Conservation (phyloP, 1,140 invertebrate genomes). For the Ditylenchus dipsaci region DNA sequence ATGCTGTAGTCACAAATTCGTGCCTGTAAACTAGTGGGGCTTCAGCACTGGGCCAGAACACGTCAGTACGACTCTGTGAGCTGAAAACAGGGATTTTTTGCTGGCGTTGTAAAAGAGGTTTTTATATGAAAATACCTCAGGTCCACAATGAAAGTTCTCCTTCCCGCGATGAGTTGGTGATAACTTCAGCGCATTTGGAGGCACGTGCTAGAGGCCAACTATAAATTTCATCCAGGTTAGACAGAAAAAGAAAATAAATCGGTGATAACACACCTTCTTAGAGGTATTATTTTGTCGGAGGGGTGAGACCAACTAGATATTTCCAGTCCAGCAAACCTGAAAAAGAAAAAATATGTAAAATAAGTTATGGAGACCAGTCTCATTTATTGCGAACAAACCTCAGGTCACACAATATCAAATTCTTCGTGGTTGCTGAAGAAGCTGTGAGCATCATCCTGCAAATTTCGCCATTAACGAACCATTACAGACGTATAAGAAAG, state of each 20-base stretch:
- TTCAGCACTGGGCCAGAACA: conserved; percentile 36
- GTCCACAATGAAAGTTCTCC: conserved; percentile 39
- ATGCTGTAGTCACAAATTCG: not conserved
- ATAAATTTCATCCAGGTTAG: not conserved
- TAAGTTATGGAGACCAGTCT: not conserved
- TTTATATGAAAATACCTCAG: not conserved
- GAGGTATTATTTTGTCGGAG: conserved; percentile 30
- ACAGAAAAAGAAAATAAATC: no score
- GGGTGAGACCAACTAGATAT: conserved; percentile 39
- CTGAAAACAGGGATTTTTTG: no score
- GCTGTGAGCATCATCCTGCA: conserved; percentile 35
- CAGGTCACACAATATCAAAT: conserved; percentile 44
- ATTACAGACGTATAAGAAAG: no score
- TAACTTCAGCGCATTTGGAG: conserved; percentile 12
- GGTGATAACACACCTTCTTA: not conserved
- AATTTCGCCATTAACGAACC: not conserved
- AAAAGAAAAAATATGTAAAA: conserved; percentile 6
- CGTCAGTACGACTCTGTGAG: conserved; percentile 32
- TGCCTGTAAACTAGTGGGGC: conserved; percentile 27
- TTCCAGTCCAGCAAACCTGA: conserved; percentile 40
- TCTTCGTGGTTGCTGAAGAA: conserved; percentile 47
- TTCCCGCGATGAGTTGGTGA: conserved; percentile 41
- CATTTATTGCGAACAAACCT: conserved; percentile 6
- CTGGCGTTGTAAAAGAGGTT: no score
- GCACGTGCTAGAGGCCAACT: conserved; percentile 2